Base-by-base conservation (phyloP, 2,888 invertebrate genomes). In the Elgonia sp. region DNA sequence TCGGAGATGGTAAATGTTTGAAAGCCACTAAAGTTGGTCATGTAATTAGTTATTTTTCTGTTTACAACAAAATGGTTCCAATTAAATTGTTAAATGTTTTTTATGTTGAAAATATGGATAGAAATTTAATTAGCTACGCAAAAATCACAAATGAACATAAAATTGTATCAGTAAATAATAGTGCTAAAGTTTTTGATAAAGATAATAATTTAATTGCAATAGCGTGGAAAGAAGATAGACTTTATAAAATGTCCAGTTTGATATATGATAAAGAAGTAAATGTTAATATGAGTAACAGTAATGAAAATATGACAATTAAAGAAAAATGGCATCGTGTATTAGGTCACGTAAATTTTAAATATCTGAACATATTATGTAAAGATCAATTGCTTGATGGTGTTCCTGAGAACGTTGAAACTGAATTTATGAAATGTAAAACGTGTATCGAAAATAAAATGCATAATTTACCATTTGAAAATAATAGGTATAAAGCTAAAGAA, bases 341-440 rank as follows among this genome's bases (percentile, higher is more conserved):
- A 40, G 91, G 90, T 1, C 91, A 92, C 87, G 86, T 90, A 42
- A 92, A 91, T 89, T 92, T 92, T 84, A 76, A 77, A 6, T 88
- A 89, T 77, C 77, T 90, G 55, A 77, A 90, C 73, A 86, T 14
- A 16, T 73, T 90, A 20, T 73, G 86, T 86, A 89, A 90, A 76
- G 18, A 90, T 37, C 69, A 91, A 37, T 77, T 91, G 37, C 5
- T 91, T 46, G 53, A 79, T 10, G 86, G 89, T 14, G 50, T 90
- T 10, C 89, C 91, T 39, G 79, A 84, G 9, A 53, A 89, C 69
- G 0, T 91, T 0, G 89, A 90, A 76, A 18, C 82, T 0, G 89
- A 82, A 57, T 82, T 20, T 67, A 63, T 91, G 73, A 89, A 89
- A 84, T 91, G 90, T 63, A 80, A 42, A 29, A 90, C 29, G 0